Evolutionary conservation across 2,888 invertebrate genomes (phyloP).

Genomic region (Lycaena phlaeas): DNA sequence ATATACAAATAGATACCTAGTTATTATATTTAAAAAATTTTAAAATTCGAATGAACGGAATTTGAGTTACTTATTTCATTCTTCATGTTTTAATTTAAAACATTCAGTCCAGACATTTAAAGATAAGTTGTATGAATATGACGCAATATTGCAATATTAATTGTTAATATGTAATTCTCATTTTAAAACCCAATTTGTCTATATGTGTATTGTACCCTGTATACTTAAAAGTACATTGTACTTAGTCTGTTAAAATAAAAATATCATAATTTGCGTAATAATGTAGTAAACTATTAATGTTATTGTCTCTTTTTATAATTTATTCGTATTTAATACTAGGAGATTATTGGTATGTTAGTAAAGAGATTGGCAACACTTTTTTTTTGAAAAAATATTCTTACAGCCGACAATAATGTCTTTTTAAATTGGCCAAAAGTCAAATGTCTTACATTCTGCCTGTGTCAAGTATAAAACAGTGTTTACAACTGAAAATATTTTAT

Average conservation of each 20-base stretch:
- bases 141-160: no score
- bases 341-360: no score
- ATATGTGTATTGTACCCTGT: background rate
- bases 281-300: background rate
- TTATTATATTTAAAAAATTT: background rate
- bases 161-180: background rate
- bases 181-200: background rate
- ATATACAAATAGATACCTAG: background rate
- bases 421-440: background rate
- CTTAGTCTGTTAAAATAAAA: no score
- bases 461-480: background rate
- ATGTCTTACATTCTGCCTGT: background rate
- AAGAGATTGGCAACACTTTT: no score
- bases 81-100: background rate
- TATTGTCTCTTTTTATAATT: no score
- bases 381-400: no score
- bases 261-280: background rate
- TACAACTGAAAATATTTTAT: background rate
- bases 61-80: background rate
- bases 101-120: background rate
- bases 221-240: background rate
- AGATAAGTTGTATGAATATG: background rate
- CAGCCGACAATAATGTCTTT: no score
- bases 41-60: background rate
- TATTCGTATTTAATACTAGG: no score